Evolutionary conservation across 1,140 invertebrate species (phyloP), one percentile per base, ranked within the genome.

Genomic region (Halyomorpha halys): DNA sequence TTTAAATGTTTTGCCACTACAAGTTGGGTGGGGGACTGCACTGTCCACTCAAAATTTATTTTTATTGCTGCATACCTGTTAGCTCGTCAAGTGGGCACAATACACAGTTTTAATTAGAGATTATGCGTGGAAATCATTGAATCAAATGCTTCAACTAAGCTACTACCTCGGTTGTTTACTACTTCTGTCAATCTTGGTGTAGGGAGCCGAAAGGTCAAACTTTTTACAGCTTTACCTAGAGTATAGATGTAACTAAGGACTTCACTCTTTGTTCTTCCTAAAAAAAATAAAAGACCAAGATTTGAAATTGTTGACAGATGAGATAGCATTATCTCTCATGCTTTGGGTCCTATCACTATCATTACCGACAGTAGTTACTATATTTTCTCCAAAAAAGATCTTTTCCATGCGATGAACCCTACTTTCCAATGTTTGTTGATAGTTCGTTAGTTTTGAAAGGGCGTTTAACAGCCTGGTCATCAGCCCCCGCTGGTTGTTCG

Each of bases 1-100:
- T 82, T 73, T 49, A 89, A 78, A 63, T 76, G 82, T 21, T 78
- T 81, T 0, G 72, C 70, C 0, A 86, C 73, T 1, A 93, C 78
- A 15, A 93, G 85, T 77, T 96, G 92, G 0, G 82, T 83, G 0
- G 86, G n/a, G 83, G 0, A 87, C 78, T 70, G 70, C 81, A 13
- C 83, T 75, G 65, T 95, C 91, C 0, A 91, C 79, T 62, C 82
- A 88, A 65, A 87, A 89, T 44, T 90, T 84, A 69, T 91, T 91
- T 96, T 95, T 1, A 95, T 86, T 0, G 86, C 85, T 25, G 81
- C 77, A 69, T 96, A 96, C 21, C 79, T 75, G 72, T 94, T 90
- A 13, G 80, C 72, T 59, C 82, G 80, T 64, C 84, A 84, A 27
- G 83, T 86, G 0, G 82, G 78, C 0, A 90, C 78, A 0, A 91